Percentiles rank a stretch among this genome's conserved stretches.
Conservation (phyloP, 2,888 invertebrate genomes). For the Polyploca ridens region DNA sequence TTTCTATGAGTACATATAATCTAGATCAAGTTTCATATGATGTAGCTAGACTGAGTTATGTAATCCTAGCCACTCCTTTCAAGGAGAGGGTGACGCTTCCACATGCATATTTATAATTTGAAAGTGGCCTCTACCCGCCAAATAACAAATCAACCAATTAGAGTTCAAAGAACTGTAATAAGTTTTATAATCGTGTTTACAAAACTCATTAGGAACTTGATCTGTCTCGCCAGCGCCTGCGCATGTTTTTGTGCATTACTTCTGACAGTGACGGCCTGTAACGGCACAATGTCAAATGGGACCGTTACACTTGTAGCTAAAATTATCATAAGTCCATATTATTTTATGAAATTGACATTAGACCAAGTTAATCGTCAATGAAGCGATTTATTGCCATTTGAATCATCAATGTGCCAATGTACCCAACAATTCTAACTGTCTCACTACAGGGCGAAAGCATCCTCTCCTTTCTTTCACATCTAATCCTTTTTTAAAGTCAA, state of each 20-base stretch:
- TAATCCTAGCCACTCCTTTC: conserved; percentile 10
- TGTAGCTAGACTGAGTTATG: background rate
- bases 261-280: conserved; percentile 16
- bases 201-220: conserved; percentile 13
- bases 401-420: background rate
- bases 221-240: conserved; percentile 27
- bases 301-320: background rate
- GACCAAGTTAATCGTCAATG: background rate
- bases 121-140: conserved; percentile 15
- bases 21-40: background rate
- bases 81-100: conserved; percentile 11
- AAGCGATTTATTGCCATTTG: background rate
- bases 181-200: conserved; percentile 11
- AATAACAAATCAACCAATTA: conserved; percentile 17
- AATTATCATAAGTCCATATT: conserved; percentile 2
- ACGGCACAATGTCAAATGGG: conserved; percentile 3
- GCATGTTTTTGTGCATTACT: conserved; percentile 27
- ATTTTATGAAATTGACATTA: background rate
- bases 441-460: no score
- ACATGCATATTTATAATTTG: conserved; percentile 12
- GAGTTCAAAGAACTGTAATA: conserved; percentile 21
- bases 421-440: background rate
- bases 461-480: no score
- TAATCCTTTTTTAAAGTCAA: no score
- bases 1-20: background rate